Base-by-base conservation (phyloP, 2,113 vertebrate genomes). In the Vireo altiloquus region DNA sequence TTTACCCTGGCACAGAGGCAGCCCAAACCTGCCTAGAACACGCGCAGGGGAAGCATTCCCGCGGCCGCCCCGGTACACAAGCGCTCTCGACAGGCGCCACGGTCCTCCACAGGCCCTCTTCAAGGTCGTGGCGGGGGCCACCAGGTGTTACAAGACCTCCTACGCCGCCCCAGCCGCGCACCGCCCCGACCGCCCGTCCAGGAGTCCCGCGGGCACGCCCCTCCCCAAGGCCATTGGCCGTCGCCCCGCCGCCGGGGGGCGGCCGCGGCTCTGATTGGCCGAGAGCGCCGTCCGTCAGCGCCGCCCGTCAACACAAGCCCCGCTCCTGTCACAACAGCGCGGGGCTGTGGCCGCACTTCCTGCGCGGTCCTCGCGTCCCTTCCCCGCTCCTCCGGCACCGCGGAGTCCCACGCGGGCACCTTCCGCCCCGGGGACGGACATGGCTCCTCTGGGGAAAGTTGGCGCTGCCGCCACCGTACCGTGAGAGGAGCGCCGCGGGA, bases 281-380 rank as follows among this genome's bases (percentile, higher is more conserved):
- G 46, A 20, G 33, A 7, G 21, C 23, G 63, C 93, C 89, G 96
- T 94, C 97, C 76, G 84, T 98, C 97, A 96, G 74, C 54, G 53
- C 82, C 90, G 94, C 92, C 96, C 96, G 97, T 97, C 98, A 98
- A 95, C 97, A 97, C 94, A 94, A 95, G 96, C 89, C 95, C 72
- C 84, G 95, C 96, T 90, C 61, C 81, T 95, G 97, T 97, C 97
- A 97, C 95, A 92, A 89, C 95, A 60, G 71, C 52, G 87, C 35
- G 49, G 94, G 84, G 78, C 52, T 46, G 94, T 86, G 75, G 95
- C 82, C 7, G 94, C 44, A 54, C 83, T 95, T 94, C 96, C 94
- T 94, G 95, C 89, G 80, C 6, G 47, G 6, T 68, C 13, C 5
- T 6, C 47, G 28, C 2, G 33, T 15, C 47, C 24, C 23, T 23